Evolutionary conservation across 2,113 vertebrate genomes (phyloP), one percentile per base, ranked within the genome.

Genomic region (Ptilorrhoa leucosticta): DNA sequence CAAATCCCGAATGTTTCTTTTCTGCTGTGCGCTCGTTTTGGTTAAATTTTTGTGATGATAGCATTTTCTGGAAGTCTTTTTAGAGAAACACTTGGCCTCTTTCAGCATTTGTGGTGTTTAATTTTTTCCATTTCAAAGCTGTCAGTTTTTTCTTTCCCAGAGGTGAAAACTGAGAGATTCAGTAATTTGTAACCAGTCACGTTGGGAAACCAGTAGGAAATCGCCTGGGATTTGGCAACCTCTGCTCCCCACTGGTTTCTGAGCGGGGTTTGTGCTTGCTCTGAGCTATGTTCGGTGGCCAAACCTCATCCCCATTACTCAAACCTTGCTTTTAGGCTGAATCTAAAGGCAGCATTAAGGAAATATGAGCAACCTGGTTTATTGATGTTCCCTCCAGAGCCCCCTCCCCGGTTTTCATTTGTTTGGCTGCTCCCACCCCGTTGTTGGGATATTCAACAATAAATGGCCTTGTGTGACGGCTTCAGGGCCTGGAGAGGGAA

Each of bases 381-480:
- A 60, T 94, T 94, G 91, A 48, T 33, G 87, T 77, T 54, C 39
- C 63, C 64, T 85, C 22, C 60, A 22, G 47, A 86, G 35, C n/a
- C 81, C 72, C 40, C 50, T 94, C 51, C 58, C 63, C 61, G 13
- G 15, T 71, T 89, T 21, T n/a, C 14, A n/a, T 79, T 91, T 68
- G 37, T 76, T 72, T 78, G 78, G 54, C 72, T 78, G 44, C 45
- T 93, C 11, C 63, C 83, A 18, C 69, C 82, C 33, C 19, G 0
- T 56, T 63, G 80, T 37, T 13, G 56, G 83, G 58, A n/a, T 51
- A 20, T 13, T 37, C 23, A 93, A 96, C 93, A 96, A 95, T 91
- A 65, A 42, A 50, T 92, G 84, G 72, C 96, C 87, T 97, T 84
- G 61, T 86, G 72, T 44, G 83, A 60, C 72, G 96, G 77, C 63